phyloP scores from a whole-genome alignment of 2,888 invertebrate species.

The Apamea anceps region DNA sequence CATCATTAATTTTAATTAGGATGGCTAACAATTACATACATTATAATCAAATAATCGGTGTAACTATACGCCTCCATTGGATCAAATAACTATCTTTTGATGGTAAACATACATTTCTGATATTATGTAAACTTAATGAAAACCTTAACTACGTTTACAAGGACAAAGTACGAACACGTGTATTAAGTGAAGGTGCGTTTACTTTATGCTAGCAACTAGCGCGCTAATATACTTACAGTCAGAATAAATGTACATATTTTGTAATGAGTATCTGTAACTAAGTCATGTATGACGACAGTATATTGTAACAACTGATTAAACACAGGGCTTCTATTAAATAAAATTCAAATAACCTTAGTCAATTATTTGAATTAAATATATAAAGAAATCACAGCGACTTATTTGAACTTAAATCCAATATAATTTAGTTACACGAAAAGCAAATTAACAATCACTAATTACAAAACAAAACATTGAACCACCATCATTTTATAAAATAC shows the following conservation, averaged over 20 bases:
- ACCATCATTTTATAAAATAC: no score
- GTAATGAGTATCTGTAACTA: not conserved
- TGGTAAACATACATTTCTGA: conserved; percentile 14
- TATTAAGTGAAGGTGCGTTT: not conserved
- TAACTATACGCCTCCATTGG: not conserved
- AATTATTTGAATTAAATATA: no score
- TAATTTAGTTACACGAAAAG: no score
- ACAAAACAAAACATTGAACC: no score
- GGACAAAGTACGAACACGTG: conserved; percentile 1
- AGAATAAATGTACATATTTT: conserved; percentile 20
- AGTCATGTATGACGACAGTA: not conserved
- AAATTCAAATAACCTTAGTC: no score
- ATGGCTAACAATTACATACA: not conserved
- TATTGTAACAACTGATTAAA: no score
- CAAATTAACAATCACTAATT: no score
- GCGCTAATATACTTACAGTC: not conserved
- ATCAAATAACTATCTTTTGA: conserved; percentile 17
- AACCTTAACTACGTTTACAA: conserved; percentile 7
- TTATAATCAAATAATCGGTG: not conserved
- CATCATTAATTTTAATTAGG: conserved; percentile 1
- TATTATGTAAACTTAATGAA: not conserved
- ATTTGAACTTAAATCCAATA: no score
- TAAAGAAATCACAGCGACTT: no score
- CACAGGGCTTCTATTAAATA: no score
- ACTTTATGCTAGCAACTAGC: not conserved